phyloP scores from a whole-genome alignment of 2,113 vertebrate genomes.

The Entomyzon cyanotis region DNA sequence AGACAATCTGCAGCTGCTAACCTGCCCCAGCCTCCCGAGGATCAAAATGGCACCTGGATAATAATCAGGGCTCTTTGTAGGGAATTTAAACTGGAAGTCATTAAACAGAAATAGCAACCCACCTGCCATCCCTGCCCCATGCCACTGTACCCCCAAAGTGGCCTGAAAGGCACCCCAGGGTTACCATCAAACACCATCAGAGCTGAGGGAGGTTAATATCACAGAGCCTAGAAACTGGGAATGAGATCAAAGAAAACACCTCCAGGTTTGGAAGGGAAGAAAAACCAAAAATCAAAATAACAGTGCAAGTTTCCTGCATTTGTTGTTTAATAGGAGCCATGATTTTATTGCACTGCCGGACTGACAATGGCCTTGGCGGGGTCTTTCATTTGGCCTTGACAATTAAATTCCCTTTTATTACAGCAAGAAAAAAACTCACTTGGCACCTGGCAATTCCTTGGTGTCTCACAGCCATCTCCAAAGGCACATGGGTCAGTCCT shows the following conservation, averaged over 20 bases:
- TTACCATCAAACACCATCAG: constrained; percentile 53
- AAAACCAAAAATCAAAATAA: neutral
- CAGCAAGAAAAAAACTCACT: neutral
- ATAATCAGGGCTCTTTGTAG: constrained; percentile 56
- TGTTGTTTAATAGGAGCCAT: constrained; percentile 22
- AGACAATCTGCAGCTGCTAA: neutral
- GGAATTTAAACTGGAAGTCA: constrained; percentile 62
- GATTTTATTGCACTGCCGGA: constrained; percentile 17
- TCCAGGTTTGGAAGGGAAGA: neutral
- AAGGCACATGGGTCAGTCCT: neutral
- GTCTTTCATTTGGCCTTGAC: constrained; percentile 38
- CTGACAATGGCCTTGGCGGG: neutral
- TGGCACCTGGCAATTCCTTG: neutral
- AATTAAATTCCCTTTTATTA: constrained; percentile 17
- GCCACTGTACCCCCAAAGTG: neutral
- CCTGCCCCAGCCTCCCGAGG: neutral
- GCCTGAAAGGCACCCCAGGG: constrained; percentile 55
- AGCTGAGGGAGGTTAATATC: constrained; percentile 59
- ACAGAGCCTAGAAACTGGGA: constrained; percentile 45
- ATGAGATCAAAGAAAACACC: constrained; percentile 48
- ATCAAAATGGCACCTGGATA: constrained; percentile 39
- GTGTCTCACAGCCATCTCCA: neutral
- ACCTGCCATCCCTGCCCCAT: neutral
- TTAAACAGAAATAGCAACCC: constrained; percentile 51
- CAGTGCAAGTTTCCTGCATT: constrained; percentile 3